These are phyloP conservation scores for Haemorhous mexicanus DNA, from an alignment of 2,113 vertebrate genomes.

Conservation along the genomic window DNA sequence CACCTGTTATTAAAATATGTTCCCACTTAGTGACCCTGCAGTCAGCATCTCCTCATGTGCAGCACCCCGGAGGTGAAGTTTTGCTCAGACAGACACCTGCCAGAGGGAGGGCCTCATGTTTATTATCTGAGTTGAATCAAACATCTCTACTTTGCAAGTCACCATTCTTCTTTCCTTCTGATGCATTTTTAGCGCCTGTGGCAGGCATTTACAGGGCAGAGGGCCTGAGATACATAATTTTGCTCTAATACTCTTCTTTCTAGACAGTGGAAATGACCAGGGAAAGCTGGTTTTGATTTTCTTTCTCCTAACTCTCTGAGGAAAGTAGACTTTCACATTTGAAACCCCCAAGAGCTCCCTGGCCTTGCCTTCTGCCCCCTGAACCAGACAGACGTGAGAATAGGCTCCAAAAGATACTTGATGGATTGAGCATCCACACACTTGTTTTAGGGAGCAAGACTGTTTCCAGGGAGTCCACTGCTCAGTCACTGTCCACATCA, in stretches of 20 bases:
- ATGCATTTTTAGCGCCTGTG: background rate
- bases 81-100: slow-evolving; percentile 1
- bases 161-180: background rate
- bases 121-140: slow-evolving; percentile 35
- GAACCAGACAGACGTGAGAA: background rate
- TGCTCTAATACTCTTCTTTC: background rate
- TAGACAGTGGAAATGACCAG: background rate
- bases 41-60: background rate
- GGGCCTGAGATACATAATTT: background rate
- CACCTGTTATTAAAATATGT: slow-evolving; percentile 39
- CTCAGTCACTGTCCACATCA: background rate
- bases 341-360: background rate
- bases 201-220: background rate
- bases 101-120: slow-evolving; percentile 14
- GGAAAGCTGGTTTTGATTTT: background rate
- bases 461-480: background rate
- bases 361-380: background rate
- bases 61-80: slow-evolving; percentile 8
- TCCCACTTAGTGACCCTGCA: slow-evolving; percentile 55
- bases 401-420: background rate
- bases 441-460: background rate
- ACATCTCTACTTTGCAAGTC: slow-evolving; percentile 21
- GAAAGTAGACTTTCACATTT: background rate
- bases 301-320: background rate
- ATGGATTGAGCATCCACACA: background rate